Evolutionary conservation across 1,140 invertebrate genomes (phyloP).

Genomic region (Bactericera cockerelli): DNA sequence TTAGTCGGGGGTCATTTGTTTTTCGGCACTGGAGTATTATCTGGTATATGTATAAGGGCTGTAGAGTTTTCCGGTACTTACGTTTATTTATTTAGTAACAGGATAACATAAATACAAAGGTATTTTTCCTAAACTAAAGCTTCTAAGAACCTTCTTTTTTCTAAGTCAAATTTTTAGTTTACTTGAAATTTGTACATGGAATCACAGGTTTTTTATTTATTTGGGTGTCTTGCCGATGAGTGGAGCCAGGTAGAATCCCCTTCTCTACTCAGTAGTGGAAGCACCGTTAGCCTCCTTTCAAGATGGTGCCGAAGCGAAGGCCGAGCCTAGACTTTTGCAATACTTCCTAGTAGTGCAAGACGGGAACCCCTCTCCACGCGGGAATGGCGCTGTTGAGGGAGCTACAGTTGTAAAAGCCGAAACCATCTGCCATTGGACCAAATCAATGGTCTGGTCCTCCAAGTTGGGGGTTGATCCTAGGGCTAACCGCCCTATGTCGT

Average conservation of each 20-base stretch:
- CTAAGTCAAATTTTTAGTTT: no score
- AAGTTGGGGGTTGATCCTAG: constrained; percentile 1
- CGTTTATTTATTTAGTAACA: no score
- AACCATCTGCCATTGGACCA: not conserved
- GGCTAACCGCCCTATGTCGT: not conserved
- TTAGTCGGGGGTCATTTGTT: no score
- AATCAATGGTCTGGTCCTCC: constrained; percentile 4
- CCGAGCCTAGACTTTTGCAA: not conserved
- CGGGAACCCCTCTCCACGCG: not conserved
- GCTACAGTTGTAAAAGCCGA: not conserved
- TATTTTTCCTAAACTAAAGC: no score
- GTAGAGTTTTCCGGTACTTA: no score
- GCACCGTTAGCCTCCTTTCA: not conserved
- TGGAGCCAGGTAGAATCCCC: not conserved
- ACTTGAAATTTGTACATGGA: no score
- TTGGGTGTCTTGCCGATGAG: constrained; percentile 1
- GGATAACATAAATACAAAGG: no score
- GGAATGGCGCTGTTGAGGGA: not conserved
- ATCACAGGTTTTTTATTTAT: no score
- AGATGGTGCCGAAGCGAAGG: constrained; percentile 1
- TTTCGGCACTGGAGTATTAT: no score
- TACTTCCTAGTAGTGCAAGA: not conserved
- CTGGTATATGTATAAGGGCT: no score
- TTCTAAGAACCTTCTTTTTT: no score
- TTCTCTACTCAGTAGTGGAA: constrained; percentile 5